These are phyloP conservation scores for Anguilla anguilla DNA, from an alignment of 2,797 vertebrate genomes.

Conservation along the genomic window DNA sequence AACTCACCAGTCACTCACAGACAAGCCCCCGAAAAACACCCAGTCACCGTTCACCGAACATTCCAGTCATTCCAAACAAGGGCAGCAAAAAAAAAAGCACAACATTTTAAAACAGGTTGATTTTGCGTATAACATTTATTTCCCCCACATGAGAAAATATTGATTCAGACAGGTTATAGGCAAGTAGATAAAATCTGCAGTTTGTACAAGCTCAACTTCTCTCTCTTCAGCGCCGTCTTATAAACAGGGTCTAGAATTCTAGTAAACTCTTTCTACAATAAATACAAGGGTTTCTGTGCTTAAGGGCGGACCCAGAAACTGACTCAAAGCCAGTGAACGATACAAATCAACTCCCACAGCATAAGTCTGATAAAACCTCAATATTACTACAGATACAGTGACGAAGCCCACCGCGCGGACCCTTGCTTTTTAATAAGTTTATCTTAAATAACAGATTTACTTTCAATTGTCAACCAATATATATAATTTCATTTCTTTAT, in stretches of 20 bases:
- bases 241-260: constrained; percentile 84
- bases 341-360: constrained; percentile 48
- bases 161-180: constrained; percentile 87
- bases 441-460: constrained; percentile 74
- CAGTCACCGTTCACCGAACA: background rate
- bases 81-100: background rate
- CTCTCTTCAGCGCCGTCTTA: constrained; percentile 82
- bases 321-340: constrained; percentile 56
- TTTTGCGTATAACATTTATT: constrained; percentile 90
- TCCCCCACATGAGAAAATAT: constrained; percentile 89
- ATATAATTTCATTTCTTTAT: constrained; percentile 77
- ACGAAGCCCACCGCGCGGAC: constrained; percentile 70
- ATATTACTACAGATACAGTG: constrained; percentile 70
- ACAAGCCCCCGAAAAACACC: background rate
- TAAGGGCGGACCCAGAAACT: constrained; percentile 73
- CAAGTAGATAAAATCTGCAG: constrained; percentile 87
- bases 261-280: constrained; percentile 89
- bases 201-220: constrained; percentile 88
- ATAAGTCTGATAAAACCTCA: constrained; percentile 58
- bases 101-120: constrained; percentile 23
- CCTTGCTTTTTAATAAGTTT: constrained; percentile 57
- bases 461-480: constrained; percentile 73
- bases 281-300: constrained; percentile 86
- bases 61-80: background rate
- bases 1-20: background rate